Evolutionary conservation across 2,888 invertebrate species (phyloP), one percentile per base, ranked within the genome.

Genomic region (Rhyacophila evoluta): DNA sequence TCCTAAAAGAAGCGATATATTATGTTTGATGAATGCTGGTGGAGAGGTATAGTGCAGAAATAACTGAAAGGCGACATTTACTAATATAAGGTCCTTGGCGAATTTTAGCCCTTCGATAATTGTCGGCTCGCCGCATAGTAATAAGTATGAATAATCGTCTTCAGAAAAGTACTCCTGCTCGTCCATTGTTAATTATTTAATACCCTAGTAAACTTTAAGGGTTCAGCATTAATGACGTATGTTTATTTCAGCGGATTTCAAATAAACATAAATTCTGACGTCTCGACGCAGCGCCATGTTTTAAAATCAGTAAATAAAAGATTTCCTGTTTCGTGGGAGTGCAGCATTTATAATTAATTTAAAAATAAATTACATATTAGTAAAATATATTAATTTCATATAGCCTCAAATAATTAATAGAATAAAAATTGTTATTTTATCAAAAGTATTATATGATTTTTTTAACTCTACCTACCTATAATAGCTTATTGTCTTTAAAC

Each of bases 71-170:
- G 85, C 79, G 19, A 89, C 77, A 84, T 89, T 90, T n/a, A 88
- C 87, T 82, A 89, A 84, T 72, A 90, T 86, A 77, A 90, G 85
- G 84, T 89, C 89, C 83, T 87, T 89, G n/a, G 89, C 89, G 84
- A 90, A 90, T 82, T 87, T 85, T 19, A 89, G 84, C 25, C 90
- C 90, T 83, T 88, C 89, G 82, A 87, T 87, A 0, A 90, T 78
- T 1, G 90, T 89, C 70, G 90, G 89, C 84, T 89, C 89, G 36
- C 86, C 87, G 84, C 90, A 90, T 76, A 89, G 83, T 10, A 84
- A 79, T 77, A 89, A 84, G 79, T 89, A 88, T 4, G 74, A 72
- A 29, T 74, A 77, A 11, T 79, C 79, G 39, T 36, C 73, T 19
- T 76, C 77, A 11, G 80, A 27, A 12, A 67, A 74, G 74, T 78